phyloP scores from a whole-genome alignment of 2,113 vertebrate genomes.

The Cyphomyrus discorhynchus region DNA sequence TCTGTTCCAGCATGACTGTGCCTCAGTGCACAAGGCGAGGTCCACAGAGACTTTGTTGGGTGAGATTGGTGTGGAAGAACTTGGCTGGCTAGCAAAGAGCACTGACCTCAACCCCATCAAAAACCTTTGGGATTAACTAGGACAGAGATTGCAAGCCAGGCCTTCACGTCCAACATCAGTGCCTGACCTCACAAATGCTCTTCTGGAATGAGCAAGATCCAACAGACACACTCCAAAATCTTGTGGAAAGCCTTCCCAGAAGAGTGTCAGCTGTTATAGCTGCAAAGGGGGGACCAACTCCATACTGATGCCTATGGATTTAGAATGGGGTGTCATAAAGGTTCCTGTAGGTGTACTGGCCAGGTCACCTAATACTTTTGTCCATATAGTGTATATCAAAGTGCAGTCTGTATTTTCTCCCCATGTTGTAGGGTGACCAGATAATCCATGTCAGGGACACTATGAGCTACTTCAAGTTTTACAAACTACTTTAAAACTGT shows the following conservation, averaged over 20 bases:
- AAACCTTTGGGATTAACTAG: not conserved
- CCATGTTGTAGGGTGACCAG: not conserved
- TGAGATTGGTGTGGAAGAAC: not conserved
- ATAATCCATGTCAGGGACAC: not conserved
- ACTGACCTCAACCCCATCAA: not conserved
- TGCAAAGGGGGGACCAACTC: not conserved
- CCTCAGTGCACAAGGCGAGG: not conserved
- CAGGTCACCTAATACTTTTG: not conserved
- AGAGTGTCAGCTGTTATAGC: not conserved
- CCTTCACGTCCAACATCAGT: no score
- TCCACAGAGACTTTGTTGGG: not conserved
- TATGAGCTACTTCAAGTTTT: not conserved
- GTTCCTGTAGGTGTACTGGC: not conserved
- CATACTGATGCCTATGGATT: not conserved
- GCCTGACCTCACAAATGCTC: no score
- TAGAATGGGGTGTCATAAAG: not conserved
- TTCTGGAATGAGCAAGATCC: no score
- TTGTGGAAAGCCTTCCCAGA: not conserved
- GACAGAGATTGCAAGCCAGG: no score
- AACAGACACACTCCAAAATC: not conserved
- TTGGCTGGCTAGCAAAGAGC: not conserved
- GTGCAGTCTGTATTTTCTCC: not conserved
- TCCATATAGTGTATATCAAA: not conserved
- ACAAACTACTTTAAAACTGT: no score
- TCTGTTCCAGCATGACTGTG: not conserved